phyloP scores from a whole-genome alignment of 2,113 vertebrate genomes.

The Perca flavescens region DNA sequence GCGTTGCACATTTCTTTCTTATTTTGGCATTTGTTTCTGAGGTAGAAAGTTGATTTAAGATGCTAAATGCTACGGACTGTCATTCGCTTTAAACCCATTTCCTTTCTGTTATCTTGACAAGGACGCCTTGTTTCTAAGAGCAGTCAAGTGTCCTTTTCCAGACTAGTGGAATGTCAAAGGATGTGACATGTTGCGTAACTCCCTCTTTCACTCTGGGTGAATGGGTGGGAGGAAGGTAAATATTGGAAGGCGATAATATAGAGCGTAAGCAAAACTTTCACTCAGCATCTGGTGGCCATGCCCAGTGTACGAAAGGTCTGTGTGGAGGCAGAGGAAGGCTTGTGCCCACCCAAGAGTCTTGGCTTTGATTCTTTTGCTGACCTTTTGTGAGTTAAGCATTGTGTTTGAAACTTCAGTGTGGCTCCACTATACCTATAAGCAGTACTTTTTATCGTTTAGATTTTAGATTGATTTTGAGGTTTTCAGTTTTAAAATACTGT shows the following conservation, averaged over 20 bases:
- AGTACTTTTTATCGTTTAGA: neutral
- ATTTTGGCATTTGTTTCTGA: constrained; percentile 1
- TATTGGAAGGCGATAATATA: constrained; percentile 41
- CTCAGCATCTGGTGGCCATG: constrained; percentile 51
- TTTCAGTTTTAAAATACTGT: neutral
- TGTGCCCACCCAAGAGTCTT: constrained; percentile 42
- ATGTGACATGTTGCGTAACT: constrained; percentile 72
- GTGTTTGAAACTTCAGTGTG: neutral
- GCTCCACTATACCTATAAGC: neutral
- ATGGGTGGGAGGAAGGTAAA: constrained; percentile 65
- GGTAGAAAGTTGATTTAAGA: constrained; percentile 25
- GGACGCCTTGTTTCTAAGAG: constrained; percentile 57
- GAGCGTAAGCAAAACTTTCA: constrained; percentile 48
- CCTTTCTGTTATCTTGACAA: constrained; percentile 64
- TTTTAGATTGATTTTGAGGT: neutral
- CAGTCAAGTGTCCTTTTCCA: constrained; percentile 57
- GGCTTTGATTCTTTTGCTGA: constrained; percentile 17
- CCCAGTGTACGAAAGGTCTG: neutral
- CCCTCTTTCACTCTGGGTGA: constrained; percentile 34
- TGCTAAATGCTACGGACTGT: neutral
- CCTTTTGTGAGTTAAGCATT: constrained; percentile 20
- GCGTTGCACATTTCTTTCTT: neutral
- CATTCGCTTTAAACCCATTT: constrained; percentile 24
- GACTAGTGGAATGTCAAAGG: constrained; percentile 60
- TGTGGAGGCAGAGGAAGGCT: constrained; percentile 21